These are phyloP conservation scores for Siniperca chuatsi DNA, from an alignment of 2,113 vertebrate genomes.

Conservation along the genomic window DNA sequence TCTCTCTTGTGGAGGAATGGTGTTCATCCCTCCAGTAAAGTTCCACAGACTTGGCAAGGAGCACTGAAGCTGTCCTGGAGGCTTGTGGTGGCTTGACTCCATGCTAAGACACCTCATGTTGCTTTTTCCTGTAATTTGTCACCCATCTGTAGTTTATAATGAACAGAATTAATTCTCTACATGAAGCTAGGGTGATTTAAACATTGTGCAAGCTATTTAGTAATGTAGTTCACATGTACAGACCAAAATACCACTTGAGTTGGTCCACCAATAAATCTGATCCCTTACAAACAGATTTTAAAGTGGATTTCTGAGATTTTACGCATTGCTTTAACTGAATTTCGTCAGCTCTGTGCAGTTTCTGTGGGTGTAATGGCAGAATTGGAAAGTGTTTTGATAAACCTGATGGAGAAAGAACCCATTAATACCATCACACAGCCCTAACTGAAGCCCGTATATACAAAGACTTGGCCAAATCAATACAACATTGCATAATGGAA, in stretches of 20 bases:
- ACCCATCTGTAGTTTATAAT: not conserved
- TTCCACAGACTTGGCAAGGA: too few species aligned
- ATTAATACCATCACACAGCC: not conserved
- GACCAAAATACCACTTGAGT: not conserved
- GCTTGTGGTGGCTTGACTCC: too few species aligned
- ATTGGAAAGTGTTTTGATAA: not conserved
- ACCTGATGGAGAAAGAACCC: not conserved
- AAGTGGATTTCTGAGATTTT: not conserved
- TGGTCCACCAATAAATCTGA: not conserved
- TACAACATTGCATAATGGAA: not conserved
- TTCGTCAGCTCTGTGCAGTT: not conserved
- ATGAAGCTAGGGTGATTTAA: not conserved
- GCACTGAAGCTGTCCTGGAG: too few species aligned
- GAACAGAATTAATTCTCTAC: not conserved
- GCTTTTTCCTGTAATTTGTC: too few species aligned
- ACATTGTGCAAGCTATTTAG: not conserved
- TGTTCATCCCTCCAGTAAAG: too few species aligned
- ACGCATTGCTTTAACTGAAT: not conserved
- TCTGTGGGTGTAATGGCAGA: not conserved
- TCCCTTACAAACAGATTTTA: not conserved
- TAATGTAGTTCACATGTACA: not conserved
- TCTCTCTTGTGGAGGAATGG: too few species aligned
- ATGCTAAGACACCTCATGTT: too few species aligned
- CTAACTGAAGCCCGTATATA: not conserved
- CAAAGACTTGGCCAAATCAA: not conserved